These are phyloP conservation scores for Drosophila nannoptera DNA, from an alignment of 1,140 invertebrate genomes.

Conservation along the genomic window DNA sequence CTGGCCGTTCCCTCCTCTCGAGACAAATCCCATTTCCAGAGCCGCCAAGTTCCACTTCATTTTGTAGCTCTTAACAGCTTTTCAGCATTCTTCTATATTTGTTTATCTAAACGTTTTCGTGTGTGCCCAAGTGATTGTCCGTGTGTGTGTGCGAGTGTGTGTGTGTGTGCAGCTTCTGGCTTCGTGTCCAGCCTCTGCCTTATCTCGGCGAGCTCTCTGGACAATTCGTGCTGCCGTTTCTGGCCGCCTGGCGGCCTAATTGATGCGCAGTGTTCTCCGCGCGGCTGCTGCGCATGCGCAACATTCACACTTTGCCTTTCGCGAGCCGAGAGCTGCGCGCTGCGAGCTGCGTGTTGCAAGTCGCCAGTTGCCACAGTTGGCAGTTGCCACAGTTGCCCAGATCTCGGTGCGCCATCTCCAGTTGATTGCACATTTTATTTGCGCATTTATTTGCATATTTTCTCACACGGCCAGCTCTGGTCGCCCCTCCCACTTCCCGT, in stretches of 20 bases:
- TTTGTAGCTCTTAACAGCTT: constrained; percentile 75
- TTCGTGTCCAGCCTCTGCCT: constrained; percentile 43
- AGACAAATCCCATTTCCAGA: constrained; percentile 30
- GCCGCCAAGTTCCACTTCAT: constrained; percentile 72
- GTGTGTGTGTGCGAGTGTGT: constrained; percentile 20
- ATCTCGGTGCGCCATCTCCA: constrained; percentile 61
- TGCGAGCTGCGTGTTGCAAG: constrained; percentile 18
- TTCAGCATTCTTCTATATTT: constrained; percentile 76
- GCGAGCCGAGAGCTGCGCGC: constrained; percentile 4
- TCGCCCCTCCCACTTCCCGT: background rate
- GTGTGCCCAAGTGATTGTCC: constrained; percentile 1
- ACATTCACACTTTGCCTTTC: constrained; percentile 70
- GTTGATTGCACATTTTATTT: constrained; percentile 78
- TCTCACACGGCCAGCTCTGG: constrained; percentile 59
- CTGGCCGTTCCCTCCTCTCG: background rate
- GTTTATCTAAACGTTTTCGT: constrained; percentile 74
- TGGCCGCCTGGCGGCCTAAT: constrained; percentile 68
- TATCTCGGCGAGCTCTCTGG: constrained; percentile 49
- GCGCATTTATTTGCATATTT: constrained; percentile 78
- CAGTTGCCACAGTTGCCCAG: background rate
- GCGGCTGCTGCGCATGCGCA: constrained; percentile 66
- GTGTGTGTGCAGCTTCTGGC: constrained; percentile 43
- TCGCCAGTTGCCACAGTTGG: constrained; percentile 3
- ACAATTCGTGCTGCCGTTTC: constrained; percentile 67
- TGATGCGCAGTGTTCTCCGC: constrained; percentile 66